Base-by-base conservation (phyloP, 2,797 vertebrate genomes). In the Pangasius larnaudii region DNA sequence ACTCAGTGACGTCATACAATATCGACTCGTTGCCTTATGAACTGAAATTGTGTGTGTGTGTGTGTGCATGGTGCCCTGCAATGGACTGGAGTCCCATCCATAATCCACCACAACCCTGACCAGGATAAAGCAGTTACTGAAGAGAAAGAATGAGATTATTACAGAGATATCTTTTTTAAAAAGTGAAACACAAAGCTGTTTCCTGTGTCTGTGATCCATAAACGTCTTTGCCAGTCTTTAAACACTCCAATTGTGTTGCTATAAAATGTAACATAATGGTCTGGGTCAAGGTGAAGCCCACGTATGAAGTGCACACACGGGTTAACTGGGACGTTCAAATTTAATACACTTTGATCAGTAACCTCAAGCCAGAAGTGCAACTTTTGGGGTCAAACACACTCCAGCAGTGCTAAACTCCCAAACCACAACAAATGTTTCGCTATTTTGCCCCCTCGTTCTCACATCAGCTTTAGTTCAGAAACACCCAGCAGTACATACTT, bases 401-500 rank as follows among this genome's bases (percentile, higher is more conserved):
- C 51, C 72, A 49, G 24, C 24, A 51, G 71, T 46, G 65, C n/a
- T 33, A 30, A 16, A 67, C 16, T 5, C 65, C 16, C 9, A 30
- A 10, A 74, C 71, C 46, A 49, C 74, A 51, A 49, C 72, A 75
- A 13, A 49, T 75, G 5, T 74, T 46, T 74, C 3, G 1, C 22
- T 46, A 13, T 33, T 19, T 9, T 0, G 0, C n/a, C 16, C 18
- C 19, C 30, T 11, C 18, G 36, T 33, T 61, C 22, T 80, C 36
- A n/a, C 71, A 81, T 86, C 91, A 87, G 86, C 88, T 91, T 90
- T 90, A 5, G 87, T 85, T 92, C 91, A 90, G 94, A 95, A 93
- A 94, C 94, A 92, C 92, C 91, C 91, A 92, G 91, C 91, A 94
- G 89, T 93, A 95, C 94, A 92, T 94, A 93, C 94, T 95, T 94